Conservation (phyloP, 2,113 vertebrate species). For the Neodon shergylaensis region DNA sequence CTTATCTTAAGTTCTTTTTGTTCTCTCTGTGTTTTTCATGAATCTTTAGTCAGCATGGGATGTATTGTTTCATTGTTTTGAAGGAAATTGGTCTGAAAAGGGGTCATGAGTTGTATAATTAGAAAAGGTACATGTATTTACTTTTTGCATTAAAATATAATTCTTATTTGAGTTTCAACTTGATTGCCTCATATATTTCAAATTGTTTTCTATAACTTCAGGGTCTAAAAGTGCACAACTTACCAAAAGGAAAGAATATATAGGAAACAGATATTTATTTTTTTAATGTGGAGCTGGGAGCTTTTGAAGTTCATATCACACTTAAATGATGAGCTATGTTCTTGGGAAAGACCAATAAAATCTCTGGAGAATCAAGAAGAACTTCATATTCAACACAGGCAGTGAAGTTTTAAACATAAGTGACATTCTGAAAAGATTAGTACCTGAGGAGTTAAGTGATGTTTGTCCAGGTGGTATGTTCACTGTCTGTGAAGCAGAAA, state of each 20-base stretch:
- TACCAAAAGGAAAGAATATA: neutral
- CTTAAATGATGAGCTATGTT: neutral
- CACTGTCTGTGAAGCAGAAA: conserved; percentile 97
- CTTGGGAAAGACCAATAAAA: neutral
- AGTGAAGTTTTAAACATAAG: conserved; percentile 95
- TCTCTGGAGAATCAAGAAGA: neutral
- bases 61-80: neutral
- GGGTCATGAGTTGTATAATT: neutral
- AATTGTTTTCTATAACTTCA: neutral
- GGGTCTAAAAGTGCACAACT: neutral
- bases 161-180: neutral
- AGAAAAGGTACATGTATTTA: neutral
- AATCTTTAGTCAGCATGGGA: neutral
- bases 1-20: neutral
- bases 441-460: conserved; percentile 97
- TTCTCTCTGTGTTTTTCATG: neutral
- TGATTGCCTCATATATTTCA: neutral
- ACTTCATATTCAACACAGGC: neutral
- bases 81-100: conserved; percentile 7
- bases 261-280: neutral
- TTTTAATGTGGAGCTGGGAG: neutral
- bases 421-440: conserved; percentile 95
- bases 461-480: conserved; percentile 94
- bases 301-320: neutral
- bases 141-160: neutral